Evolutionary conservation across 1,140 invertebrate genomes (phyloP).

Genomic region (Agrypnia vestita): DNA sequence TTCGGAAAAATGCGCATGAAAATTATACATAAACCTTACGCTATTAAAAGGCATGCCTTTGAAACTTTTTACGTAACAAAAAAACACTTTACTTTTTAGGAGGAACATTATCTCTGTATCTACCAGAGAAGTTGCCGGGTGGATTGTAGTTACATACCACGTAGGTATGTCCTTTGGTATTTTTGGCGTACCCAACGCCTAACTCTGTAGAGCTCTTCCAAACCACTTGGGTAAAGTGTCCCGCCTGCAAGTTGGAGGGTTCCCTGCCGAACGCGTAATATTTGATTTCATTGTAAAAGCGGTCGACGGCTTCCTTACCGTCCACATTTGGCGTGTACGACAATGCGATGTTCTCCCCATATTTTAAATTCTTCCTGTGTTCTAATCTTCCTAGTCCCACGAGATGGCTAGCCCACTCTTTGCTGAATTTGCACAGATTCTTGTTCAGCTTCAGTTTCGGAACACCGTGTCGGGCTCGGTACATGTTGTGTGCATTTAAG

Average conservation of each 20-base stretch:
- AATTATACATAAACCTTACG: no score
- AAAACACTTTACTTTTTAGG: slow-evolving; percentile 64
- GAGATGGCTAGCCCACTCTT: slow-evolving; percentile 87
- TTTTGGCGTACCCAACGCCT: slow-evolving; percentile 86
- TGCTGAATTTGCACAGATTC: slow-evolving; percentile 82
- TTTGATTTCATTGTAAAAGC: slow-evolving; percentile 80
- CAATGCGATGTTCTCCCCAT: slow-evolving; percentile 89
- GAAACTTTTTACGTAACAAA: no score
- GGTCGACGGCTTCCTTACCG: slow-evolving; percentile 84
- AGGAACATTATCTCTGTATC: slow-evolving; percentile 84
- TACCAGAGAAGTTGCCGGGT: slow-evolving; percentile 89
- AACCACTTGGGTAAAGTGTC: slow-evolving; percentile 86
- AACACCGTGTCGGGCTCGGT: no score
- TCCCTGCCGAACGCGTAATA: slow-evolving; percentile 77
- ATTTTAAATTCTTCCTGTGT: slow-evolving; percentile 83
- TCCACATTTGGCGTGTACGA: slow-evolving; percentile 84
- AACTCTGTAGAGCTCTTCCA: slow-evolving; percentile 86
- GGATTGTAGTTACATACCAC: no score
- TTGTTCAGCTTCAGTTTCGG: slow-evolving; percentile 80
- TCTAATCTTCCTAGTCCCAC: slow-evolving; percentile 79
- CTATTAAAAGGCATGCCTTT: no score
- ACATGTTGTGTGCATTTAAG: no score
- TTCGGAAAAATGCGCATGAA: no score
- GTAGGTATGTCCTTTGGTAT: no score
- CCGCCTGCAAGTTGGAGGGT: slow-evolving; percentile 78